Evolutionary conservation across 1,140 invertebrate species (phyloP), one percentile per base, ranked within the genome.

Genomic region (Papilio aristodemus): DNA sequence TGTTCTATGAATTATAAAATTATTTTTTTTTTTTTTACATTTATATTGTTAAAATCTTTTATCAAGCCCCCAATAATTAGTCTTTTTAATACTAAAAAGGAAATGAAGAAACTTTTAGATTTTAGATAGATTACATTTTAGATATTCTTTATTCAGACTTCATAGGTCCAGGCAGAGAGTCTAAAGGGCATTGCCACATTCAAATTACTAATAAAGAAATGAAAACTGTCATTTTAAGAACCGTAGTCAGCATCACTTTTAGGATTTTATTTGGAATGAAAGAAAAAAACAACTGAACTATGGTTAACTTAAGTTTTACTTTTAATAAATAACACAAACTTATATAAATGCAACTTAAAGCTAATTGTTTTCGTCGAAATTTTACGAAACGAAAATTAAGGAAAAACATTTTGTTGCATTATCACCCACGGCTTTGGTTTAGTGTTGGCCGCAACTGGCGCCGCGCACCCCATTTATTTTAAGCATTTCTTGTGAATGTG

Each of bases 371-470:
- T 68, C 62, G 36, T 59, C 66, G 38, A 62, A 70, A 77, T 80
- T 84, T 78, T 66, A 77, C 71, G 57, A 67, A 8, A 60, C 43
- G 72, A 80, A 83, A 80, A 75, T 75, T 58, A 67, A 69, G 25
- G 43, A 72, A 79, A 79, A 76, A 75, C 70, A 69, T 72, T 67
- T 17, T 78, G 78, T 68, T 82, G 79, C 79, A 83, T 81, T 85
- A 80, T 82, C 77, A 85, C 84, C 78, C 80, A 75, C 64, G 71
- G 59, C 71, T 67, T 67, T 54, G 46, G 46, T 46, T 46, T 17
- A 46, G 13, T 22, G 22, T 54, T 13, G 9, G 19, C 19, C 17
- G 19, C 46, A 32, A n/a, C n/a, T n/a, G n/a, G n/a, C n/a, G n/a
- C 9, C 10, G 10, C 19, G 6, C 10, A n/a, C 10, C 22, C 8